Conservation (phyloP, 2,888 invertebrate genomes). For the Drosophila phalerata region DNA sequence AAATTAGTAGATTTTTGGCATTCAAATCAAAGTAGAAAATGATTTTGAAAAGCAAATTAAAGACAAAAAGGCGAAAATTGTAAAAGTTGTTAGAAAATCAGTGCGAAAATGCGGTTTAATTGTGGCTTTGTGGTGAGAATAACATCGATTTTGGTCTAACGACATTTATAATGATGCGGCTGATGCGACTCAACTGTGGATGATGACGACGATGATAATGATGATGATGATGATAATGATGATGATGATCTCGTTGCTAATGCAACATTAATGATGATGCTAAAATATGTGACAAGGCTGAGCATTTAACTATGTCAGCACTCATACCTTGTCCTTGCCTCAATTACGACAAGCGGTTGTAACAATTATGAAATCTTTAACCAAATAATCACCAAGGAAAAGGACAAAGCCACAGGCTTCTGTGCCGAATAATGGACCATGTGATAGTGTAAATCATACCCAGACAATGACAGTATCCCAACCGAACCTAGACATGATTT, state of each 20-base stretch:
- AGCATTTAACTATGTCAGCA: background rate
- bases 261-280: conserved; percentile 44
- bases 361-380: conserved; percentile 54
- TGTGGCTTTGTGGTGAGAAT: conserved; percentile 40
- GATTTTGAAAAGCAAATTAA: conserved; percentile 18
- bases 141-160: conserved; percentile 36
- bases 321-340: conserved; percentile 6
- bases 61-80: conserved; percentile 2
- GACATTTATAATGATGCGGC: conserved; percentile 48
- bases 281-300: conserved; percentile 20
- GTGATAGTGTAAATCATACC: conserved; percentile 50
- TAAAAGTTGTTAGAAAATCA: conserved; percentile 24
- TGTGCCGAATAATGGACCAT: conserved; percentile 43
- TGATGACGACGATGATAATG: background rate
- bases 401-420: conserved; percentile 35
- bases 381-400: conserved; percentile 32
- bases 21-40: conserved; percentile 22
- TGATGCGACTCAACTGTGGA: conserved; percentile 8
- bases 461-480: conserved; percentile 26
- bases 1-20: background rate
- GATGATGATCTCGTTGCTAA: conserved; percentile 31
- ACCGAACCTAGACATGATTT: conserved; percentile 4
- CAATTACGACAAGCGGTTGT: conserved; percentile 38
- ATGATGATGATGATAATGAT: background rate
- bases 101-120: conserved; percentile 50